Evolutionary conservation across 1,140 invertebrate genomes (phyloP), one percentile per base, ranked within the genome.

Genomic region (Phymorhynchus buccinoides): DNA sequence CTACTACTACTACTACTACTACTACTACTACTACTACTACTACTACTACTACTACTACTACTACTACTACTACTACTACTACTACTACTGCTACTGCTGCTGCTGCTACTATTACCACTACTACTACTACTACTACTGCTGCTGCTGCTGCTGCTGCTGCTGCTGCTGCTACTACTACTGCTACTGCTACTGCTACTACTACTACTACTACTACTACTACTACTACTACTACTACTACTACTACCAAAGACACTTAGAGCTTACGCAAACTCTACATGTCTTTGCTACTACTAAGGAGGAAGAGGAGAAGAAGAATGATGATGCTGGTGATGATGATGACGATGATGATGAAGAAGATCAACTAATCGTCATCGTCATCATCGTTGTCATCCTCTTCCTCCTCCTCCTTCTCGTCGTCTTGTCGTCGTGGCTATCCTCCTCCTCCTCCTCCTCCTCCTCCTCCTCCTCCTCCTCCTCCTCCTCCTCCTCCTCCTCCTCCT

Each of bases 221-320:
- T 80, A 80, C 37, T 80, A 80, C 14, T 80, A 80, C 78, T 80
- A 80, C 39, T n/a, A n/a, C n/a, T n/a, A n/a, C n/a, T n/a, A n/a
- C n/a, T n/a, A n/a, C n/a, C n/a, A n/a, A n/a, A n/a, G 39, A 80
- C 39, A 16, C 30, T 75, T 75, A 75, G 30, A 18, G n/a, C n/a
- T 66, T 18, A 66, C 18, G n/a, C 62, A 66, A 66, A n/a, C n/a
- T n/a, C n/a, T n/a, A n/a, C n/a, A n/a, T n/a, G n/a, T n/a, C n/a
- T n/a, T n/a, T n/a, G n/a, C n/a, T n/a, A 35, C 9, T 16, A 18
- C 68, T 30, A 16, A 9, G 68, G 16, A 32, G 7, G 66, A 71
- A 3, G n/a, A n/a, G n/a, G n/a, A n/a, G n/a, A n/a, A n/a, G n/a
- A n/a, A n/a, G n/a, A n/a, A n/a, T n/a, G n/a, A n/a, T n/a, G n/a